phyloP scores from a whole-genome alignment of 2,888 invertebrate genomes.

The Lasioglossum zephyrum region DNA sequence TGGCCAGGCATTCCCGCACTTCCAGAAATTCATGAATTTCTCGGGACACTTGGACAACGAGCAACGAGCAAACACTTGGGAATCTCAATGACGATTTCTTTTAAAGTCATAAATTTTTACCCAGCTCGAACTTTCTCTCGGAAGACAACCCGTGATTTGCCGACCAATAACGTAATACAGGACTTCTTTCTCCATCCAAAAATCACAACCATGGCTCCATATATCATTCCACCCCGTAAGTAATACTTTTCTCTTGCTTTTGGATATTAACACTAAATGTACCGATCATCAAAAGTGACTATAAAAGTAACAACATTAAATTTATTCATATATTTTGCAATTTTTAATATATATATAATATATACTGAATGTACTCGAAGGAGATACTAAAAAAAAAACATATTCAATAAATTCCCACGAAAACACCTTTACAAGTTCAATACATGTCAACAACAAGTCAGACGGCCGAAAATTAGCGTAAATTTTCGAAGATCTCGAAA shows the following conservation, averaged over 20 bases:
- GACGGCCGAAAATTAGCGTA: no score
- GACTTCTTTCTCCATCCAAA: background rate
- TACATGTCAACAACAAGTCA: no score
- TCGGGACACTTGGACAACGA: background rate
- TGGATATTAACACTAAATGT: background rate
- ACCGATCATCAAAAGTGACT: no score
- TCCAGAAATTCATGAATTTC: conserved; percentile 4
- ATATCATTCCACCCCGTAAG: background rate
- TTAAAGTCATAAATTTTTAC: background rate
- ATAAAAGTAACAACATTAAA: no score
- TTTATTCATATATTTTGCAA: no score
- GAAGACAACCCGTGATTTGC: background rate
- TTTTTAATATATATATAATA: no score
- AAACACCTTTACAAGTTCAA: no score
- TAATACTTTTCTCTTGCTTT: background rate
- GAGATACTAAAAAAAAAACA: no score
- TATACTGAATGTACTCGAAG: no score
- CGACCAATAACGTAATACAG: background rate
- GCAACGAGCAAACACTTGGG: conserved; percentile 8
- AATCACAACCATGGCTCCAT: background rate
- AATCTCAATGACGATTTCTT: conserved; percentile 4
- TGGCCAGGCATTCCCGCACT: background rate
- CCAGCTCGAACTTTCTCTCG: background rate
- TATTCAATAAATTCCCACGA: no score
- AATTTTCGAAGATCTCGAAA: no score